Base-by-base conservation (phyloP, 2,797 vertebrate genomes). In the Pachyuromys duprasi region DNA sequence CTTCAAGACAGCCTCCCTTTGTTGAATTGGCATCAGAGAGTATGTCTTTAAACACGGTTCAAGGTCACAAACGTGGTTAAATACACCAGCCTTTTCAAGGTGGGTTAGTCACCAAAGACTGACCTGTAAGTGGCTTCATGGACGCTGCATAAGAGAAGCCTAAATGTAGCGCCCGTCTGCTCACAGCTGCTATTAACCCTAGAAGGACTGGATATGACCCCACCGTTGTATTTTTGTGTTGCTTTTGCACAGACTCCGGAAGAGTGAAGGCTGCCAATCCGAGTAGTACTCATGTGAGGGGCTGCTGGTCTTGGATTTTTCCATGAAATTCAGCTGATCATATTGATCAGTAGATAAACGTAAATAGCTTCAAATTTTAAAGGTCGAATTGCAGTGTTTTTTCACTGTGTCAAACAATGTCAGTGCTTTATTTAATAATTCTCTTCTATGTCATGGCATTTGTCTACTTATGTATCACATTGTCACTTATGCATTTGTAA, bases 301-400 rank as follows among this genome's bases (percentile, higher is more conserved):
- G 98, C 98, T 98, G 98, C 98, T 99, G 98, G 98, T 99, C 98
- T 98, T 99, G 98, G 98, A 98, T 98, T 98, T 98, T 98, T 97
- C 99, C 99, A 99, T 99, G 99, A 98, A 98, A 99, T 99, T 98
- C 98, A 99, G 97, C 99, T 99, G 99, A 99, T 99, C 99, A 99
- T 99, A 99, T 99, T 99, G 99, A 99, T 99, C 99, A 99, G 99
- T 99, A 98, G 98, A 98, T 99, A 99, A 99, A 99, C 98, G 97
- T 98, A 99, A 98, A 99, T 98, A 99, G 99, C 99, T 99, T 99
- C 98, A 98, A 98, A 98, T 99, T 98, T 98, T 98, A 98, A 98
- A 98, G 98, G 98, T 99, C 98, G 96, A 98, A 99, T 99, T 99
- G 99, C 99, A 99, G 99, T 99, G 99, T 99, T 99, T 99, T 99